Conservation (phyloP, 2,113 vertebrate genomes). For the Geococcyx californianus region DNA sequence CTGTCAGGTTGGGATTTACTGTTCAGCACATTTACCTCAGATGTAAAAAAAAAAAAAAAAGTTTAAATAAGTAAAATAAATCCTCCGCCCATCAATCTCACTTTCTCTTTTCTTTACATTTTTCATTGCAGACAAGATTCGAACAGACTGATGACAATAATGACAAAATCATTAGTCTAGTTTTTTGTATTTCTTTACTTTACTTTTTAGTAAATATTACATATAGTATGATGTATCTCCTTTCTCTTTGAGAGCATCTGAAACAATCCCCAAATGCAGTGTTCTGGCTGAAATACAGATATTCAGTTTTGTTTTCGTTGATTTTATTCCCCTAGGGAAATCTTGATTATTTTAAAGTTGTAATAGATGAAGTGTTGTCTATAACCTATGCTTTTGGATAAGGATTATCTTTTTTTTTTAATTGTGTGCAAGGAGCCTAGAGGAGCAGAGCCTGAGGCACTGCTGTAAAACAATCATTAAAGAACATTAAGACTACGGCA, state of each 20-base stretch:
- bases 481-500: neutral
- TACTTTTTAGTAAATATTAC: neutral
- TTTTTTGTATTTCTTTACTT: neutral
- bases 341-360: neutral
- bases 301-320: neutral
- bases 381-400: neutral
- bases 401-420: neutral
- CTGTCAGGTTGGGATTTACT: conserved; percentile 54
- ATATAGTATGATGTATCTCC: neutral
- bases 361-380: neutral
- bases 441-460: neutral
- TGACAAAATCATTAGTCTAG: neutral
- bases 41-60: neutral
- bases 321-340: neutral
- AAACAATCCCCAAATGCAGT: neutral
- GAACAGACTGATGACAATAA: neutral
- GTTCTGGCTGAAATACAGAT: neutral
- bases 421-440: neutral
- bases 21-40: conserved; percentile 20
- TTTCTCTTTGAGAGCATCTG: neutral
- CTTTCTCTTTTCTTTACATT: neutral
- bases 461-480: conserved; percentile 23
- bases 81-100: neutral
- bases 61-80: neutral
- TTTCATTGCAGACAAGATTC: neutral